Evolutionary conservation across 2,113 vertebrate genomes (phyloP), one percentile per base, ranked within the genome.

Genomic region (Triplophysa rosa): DNA sequence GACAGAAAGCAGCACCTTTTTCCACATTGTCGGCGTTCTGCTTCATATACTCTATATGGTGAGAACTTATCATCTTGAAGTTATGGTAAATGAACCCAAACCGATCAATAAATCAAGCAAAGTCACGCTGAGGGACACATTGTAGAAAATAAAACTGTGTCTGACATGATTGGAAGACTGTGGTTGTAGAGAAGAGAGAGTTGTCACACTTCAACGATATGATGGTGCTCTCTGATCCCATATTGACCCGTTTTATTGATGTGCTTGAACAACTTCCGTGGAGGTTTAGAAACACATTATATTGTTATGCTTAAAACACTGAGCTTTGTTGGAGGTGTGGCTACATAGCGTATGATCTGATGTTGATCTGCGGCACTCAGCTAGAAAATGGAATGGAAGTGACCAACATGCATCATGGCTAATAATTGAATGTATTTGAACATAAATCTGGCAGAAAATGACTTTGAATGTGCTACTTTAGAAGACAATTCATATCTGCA

Each of bases 151-250:
- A 40, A 72, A 72, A 59, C 33, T 17, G 21, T 23, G 21, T 40
- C 47, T 17, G 4, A n/a, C 47, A 33, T 54, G 67, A 54, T 17
- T 33, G 8, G 69, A 58, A 24, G 12, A 6, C 33, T 37, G 10
- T 71, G 11, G 52, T 59, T 59, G 40, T 26, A 56, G 70, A 72
- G 21, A 42, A 42, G 21, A 33, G 54, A 33, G 24, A 16, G 9
- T 4, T 24, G 54, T 61, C 70, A 61, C 23, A 29, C 54, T 73
- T 73, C 54, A 73, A 16, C n/a, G n/a, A n/a, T n/a, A n/a, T 73
- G 54, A 42, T 73, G n/a, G 14, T 59, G 54, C 54, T 59, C 21
- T 72, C 58, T 61, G 54, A 72, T 72, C 54, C 33, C 40, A 8
- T 6, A 42, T 59, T 24, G 70, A 72, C n/a, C 54, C 8, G 10